phyloP scores from a whole-genome alignment of 1,140 invertebrate genomes.

The Penaeus japonicus region DNA sequence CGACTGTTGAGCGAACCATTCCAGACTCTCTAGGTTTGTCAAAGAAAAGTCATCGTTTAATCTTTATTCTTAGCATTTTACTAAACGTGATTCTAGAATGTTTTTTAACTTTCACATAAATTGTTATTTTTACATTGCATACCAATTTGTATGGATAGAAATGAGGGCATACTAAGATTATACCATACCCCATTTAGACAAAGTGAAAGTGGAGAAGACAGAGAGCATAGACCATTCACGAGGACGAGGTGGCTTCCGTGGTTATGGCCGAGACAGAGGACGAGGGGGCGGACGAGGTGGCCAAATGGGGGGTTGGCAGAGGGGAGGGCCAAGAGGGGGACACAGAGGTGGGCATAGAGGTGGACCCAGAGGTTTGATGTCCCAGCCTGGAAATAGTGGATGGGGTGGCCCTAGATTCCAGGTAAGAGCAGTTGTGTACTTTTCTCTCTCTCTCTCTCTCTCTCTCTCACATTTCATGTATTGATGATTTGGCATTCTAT shows the following conservation, averaged over 20 bases:
- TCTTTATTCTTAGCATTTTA: not conserved
- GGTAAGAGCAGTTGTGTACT: too few species aligned
- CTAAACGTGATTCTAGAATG: not conserved
- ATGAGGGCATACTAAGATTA: too few species aligned
- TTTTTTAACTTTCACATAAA: too few species aligned
- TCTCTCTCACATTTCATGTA: too few species aligned
- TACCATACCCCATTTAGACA: not conserved
- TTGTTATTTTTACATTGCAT: too few species aligned
- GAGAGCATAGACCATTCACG: not conserved
- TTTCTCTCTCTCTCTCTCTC: too few species aligned
- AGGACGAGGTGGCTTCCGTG: not conserved
- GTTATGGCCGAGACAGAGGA: not conserved
- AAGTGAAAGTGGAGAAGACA: conserved; percentile 27
- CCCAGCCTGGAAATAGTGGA: too few species aligned
- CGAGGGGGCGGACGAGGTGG: conserved; percentile 14
- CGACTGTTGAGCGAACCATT: conserved; percentile 30
- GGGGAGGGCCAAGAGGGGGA: not conserved
- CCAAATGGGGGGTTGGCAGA: not conserved
- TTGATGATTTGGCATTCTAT: too few species aligned
- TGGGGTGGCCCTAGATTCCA: too few species aligned
- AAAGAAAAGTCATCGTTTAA: too few species aligned
- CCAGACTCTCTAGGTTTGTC: conserved; percentile 46
- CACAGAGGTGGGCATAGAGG: conserved; percentile 2
- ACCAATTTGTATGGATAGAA: too few species aligned
- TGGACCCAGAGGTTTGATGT: not conserved